phyloP scores from a whole-genome alignment of 2,888 invertebrate species.

The Pomacea canaliculata region DNA sequence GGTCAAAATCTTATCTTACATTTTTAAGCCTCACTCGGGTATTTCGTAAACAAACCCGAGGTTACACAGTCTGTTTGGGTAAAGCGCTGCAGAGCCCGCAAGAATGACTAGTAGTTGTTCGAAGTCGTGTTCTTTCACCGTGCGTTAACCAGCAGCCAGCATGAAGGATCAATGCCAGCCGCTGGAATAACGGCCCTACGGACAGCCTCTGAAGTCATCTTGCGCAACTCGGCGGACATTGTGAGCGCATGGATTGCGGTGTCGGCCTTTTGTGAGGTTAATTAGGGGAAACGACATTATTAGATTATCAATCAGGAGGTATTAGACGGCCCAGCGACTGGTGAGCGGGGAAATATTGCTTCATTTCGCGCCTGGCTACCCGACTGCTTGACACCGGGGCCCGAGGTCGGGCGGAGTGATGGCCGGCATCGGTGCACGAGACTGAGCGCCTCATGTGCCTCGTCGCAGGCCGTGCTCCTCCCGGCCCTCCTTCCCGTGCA shows the following conservation, averaged over 20 bases:
- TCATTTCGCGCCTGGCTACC: slow-evolving; percentile 23
- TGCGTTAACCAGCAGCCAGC: no score
- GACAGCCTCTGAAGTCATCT: no score
- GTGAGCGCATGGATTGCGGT: slow-evolving; percentile 19
- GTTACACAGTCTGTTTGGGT: no score
- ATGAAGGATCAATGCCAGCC: no score
- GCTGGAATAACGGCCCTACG: no score
- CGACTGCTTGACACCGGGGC: slow-evolving; percentile 16
- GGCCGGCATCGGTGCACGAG: neutral
- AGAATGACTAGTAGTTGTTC: no score
- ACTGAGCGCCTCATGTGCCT: neutral
- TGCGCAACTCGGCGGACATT: slow-evolving; percentile 43
- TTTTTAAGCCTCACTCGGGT: no score
- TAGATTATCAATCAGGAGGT: slow-evolving; percentile 33
- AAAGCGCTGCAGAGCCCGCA: no score
- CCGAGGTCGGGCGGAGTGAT: neutral
- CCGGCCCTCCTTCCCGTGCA: neutral
- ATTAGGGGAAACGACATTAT: slow-evolving; percentile 33
- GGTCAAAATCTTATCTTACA: no score
- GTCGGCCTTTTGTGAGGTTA: slow-evolving; percentile 32
- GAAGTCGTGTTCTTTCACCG: no score
- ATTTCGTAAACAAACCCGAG: no score
- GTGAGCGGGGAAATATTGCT: slow-evolving; percentile 27
- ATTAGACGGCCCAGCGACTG: slow-evolving; percentile 17
- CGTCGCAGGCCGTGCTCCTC: neutral